These are phyloP conservation scores for Nesoenas mayeri DNA, from an alignment of 2,113 vertebrate genomes.

Conservation along the genomic window DNA sequence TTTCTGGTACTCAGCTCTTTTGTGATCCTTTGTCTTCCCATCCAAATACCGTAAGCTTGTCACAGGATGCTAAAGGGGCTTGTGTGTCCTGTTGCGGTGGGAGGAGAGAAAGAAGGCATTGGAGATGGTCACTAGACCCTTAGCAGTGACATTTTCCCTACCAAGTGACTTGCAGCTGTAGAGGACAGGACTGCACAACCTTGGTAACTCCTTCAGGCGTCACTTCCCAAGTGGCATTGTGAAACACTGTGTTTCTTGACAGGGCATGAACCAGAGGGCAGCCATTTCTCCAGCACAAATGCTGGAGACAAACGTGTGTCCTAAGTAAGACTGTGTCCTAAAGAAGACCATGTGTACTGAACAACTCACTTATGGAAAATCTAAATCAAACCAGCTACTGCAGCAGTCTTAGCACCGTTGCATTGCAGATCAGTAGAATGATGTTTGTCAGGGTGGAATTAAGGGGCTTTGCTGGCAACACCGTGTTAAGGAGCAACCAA, in stretches of 20 bases:
- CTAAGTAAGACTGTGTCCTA: background rate
- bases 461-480: background rate
- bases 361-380: background rate
- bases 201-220: background rate
- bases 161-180: background rate
- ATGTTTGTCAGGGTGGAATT: rapidly evolving
- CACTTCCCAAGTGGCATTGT: background rate
- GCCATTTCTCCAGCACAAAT: background rate
- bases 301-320: background rate
- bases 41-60: background rate
- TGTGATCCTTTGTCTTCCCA: background rate
- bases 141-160: background rate
- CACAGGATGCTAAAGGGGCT: background rate
- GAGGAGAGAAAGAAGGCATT: background rate
- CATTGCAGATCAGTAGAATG: background rate
- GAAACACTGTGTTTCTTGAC: background rate
- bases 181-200: background rate
- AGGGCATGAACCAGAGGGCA: background rate
- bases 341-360: background rate
- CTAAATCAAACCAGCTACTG: background rate
- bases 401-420: background rate
- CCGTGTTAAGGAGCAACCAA: background rate
- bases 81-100: rapidly evolving
- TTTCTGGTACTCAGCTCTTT: background rate
- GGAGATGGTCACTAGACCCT: background rate